Base-by-base conservation (phyloP, 2,113 vertebrate genomes). In the Rhinopomastus cyanomelas region DNA sequence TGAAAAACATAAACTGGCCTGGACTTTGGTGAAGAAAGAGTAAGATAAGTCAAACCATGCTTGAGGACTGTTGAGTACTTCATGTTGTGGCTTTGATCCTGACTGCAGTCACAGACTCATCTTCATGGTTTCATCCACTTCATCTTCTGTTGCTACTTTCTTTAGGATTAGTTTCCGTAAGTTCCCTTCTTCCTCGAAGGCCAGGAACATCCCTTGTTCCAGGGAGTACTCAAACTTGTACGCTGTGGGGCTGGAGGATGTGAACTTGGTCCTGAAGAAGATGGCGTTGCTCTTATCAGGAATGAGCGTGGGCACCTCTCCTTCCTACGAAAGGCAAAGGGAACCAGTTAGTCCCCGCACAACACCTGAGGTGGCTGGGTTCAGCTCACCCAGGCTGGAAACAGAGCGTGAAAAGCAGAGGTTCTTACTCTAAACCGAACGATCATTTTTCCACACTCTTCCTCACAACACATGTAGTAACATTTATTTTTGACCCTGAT, bases 221-320 rank as follows among this genome's bases (percentile, higher is more conserved):
- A 97, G 76, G 1, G 97, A 97, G 61, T 95, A 97, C 39, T 98
- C 97, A 87, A 98, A 98, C 14, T 92, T 94, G 29, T 95, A 97
- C 9, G 94, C 94, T 27, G 49, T 51, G 18, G 77, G 25, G 84
- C 88, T 81, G 29, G 72, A 96, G 36, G 78, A 17, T 1, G 89
- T 93, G 85, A 98, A 95, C 3, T 32, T 55, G 79, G 25, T 97
- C 87, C 97, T 95, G 88, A 97, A 97, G 79, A 98, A 98, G 72
- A 98, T 97, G 29, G 97, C 59, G 2, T 97, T 96, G 32, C 96
- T 86, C 81, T 93, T 81, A 21, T 81, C 94, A 20, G n/a, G 36
- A 72, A 98, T 97, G 26, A 66, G 10, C 11, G 65, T 21, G 29
- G 98, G 98, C 88, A 95, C 84, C 62, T 42, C n/a, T 75, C 97